Conservation (phyloP, 2,797 vertebrate genomes). For the Gallinago nigripennis region DNA sequence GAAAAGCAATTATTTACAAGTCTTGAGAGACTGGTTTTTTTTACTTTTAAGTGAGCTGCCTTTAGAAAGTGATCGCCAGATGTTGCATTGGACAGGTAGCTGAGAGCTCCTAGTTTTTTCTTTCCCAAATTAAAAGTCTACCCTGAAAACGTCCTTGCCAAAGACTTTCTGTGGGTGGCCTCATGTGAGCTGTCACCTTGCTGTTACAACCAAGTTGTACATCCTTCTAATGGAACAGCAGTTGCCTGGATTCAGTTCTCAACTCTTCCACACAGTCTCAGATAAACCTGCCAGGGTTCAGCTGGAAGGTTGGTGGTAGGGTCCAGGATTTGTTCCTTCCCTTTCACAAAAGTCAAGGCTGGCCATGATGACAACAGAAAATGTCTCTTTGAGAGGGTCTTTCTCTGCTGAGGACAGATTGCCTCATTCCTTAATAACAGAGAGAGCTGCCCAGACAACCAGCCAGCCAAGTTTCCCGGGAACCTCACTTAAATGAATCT, state of each 20-base stretch:
- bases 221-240: not conserved
- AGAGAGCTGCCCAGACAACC: not conserved
- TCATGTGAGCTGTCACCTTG: not conserved
- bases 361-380: not conserved
- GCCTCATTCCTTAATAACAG: not conserved
- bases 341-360: not conserved
- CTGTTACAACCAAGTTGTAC: not conserved
- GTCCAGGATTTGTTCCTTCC: not conserved
- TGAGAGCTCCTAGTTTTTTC: not conserved
- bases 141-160: not conserved
- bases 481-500: not conserved
- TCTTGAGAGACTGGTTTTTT: not conserved
- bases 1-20: not conserved
- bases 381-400: not conserved
- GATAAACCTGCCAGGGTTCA: not conserved
- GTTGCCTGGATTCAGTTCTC: not conserved
- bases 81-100: not conserved
- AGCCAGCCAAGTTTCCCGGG: not conserved
- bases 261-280: not conserved
- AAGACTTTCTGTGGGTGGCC: not conserved
- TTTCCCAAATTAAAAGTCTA: not conserved
- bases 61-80: not conserved
- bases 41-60: not conserved
- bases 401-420: not conserved
- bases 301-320: not conserved